These are phyloP conservation scores for Epizoanthus scotinus DNA, from an alignment of 92 coral and sea anemone genomes.

Conservation along the genomic window DNA sequence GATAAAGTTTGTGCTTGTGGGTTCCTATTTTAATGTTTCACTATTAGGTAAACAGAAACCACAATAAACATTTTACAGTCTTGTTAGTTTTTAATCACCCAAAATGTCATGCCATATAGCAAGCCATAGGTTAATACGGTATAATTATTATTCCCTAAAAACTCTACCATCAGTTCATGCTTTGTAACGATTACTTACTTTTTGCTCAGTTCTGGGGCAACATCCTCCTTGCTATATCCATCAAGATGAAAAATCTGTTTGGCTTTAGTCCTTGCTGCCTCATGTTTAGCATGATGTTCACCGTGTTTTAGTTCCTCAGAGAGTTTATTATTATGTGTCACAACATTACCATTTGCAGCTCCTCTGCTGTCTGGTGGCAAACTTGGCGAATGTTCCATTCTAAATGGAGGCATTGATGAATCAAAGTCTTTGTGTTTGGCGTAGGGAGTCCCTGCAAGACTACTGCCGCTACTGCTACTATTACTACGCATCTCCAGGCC, in stretches of 20 bases:
- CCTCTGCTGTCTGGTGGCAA: constrained; percentile 25
- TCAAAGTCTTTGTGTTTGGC: constrained; percentile 52
- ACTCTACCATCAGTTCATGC: no score
- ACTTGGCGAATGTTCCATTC: constrained; percentile 10
- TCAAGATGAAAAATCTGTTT: constrained; percentile 71
- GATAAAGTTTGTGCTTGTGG: no score
- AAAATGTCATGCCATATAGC: no score
- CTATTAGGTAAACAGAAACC: no score
- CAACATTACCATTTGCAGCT: constrained; percentile 39
- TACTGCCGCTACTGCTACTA: constrained; percentile 60
- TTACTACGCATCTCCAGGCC: constrained; percentile 38
- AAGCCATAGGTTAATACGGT: no score
- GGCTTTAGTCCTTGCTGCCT: constrained; percentile 68
- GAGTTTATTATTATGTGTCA: not conserved
- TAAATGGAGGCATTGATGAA: constrained; percentile 29
- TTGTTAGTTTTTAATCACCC: no score
- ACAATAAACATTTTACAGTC: no score
- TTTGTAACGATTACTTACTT: constrained; percentile 64
- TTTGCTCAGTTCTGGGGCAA: constrained; percentile 85
- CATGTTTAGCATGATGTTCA: constrained; percentile 37
- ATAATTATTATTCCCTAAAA: no score
- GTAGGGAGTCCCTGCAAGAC: constrained; percentile 70
- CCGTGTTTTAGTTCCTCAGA: constrained; percentile 17
- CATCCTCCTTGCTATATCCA: constrained; percentile 84
- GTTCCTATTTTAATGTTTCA: no score